These are phyloP conservation scores for Matsumyia berberina DNA, from an alignment of 2,888 invertebrate species.

Conservation along the genomic window DNA sequence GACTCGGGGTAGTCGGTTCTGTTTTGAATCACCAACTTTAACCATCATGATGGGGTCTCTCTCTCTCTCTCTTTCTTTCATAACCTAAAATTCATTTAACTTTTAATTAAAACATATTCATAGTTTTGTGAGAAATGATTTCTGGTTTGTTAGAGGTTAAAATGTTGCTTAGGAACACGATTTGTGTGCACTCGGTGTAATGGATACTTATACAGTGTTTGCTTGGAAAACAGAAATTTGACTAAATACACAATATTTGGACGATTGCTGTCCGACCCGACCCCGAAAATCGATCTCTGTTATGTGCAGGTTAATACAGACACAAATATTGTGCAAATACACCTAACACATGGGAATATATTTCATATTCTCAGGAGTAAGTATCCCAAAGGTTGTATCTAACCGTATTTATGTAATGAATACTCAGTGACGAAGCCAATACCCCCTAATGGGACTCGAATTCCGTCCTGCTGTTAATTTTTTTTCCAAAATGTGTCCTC, in stretches of 20 bases:
- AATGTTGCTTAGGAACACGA: background rate
- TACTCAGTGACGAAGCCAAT: background rate
- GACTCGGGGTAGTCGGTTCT: background rate
- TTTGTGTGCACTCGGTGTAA: background rate
- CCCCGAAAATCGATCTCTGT: background rate
- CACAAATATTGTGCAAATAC: constrained; percentile 15
- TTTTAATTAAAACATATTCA: constrained; percentile 60
- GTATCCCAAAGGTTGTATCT: constrained; percentile 7
- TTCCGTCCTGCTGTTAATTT: background rate
- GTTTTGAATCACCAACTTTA: constrained; percentile 7
- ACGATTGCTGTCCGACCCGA: background rate
- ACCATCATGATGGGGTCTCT: background rate
- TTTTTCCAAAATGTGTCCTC: too few species aligned
- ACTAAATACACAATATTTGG: constrained; percentile 35
- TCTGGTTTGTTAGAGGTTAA: constrained; percentile 8
- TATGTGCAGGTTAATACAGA: background rate
- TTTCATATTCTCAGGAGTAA: constrained; percentile 15
- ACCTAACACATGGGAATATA: constrained; percentile 17
- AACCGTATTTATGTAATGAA: background rate
- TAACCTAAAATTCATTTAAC: constrained; percentile 53
- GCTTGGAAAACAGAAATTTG: constrained; percentile 19
- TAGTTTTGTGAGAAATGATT: constrained; percentile 27
- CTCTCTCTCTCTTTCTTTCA: too few species aligned
- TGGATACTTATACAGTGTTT: constrained; percentile 19
- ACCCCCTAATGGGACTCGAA: background rate